Evolutionary conservation across 37 sponge, comb jelly and placozoan species (phyloP), one percentile per base, ranked within the genome.

Genomic region (Aphrocallistes beatrix): DNA sequence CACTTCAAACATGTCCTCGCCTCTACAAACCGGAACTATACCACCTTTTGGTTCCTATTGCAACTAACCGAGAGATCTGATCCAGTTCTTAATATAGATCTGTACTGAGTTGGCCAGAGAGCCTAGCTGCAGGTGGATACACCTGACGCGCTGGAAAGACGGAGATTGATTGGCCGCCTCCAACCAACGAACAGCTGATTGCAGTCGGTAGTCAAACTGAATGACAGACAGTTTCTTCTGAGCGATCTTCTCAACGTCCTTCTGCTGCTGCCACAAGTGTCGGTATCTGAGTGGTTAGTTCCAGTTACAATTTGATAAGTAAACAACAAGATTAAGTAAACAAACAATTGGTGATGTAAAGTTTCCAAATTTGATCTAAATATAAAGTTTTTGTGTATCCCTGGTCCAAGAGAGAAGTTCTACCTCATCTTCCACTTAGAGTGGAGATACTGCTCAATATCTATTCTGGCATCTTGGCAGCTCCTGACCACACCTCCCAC

Each of bases 81-180:
- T 93, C 99, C 99, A 98, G 38, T 85, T 69, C 36, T 91, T 87
- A 37, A 96, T 94, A 83, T 87, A 92, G n/a, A 89, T 90, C 75
- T 90, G 89, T 39, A 98, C 87, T 32, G 91, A 81, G 13, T 81
- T 51, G 51, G 93, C 89, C 19, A 98, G 90, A 36, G 94, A 94
- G n/a, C 86, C 92, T 82, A 96, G 84, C 39, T 95, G 90, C 13
- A 95, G 88, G 51, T 88, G 89, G 37, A 94, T 87, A 84, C 92
- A 95, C 51, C 75, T 60, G 8, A 60, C n/a, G 28, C 83, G 83
- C 28, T 60, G 75, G 34, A 60, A 60, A 19, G 6, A 19, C n/a
- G 75, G 75, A 3, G 75, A 60, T 13, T 60, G 75, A 60, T 60
- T 60, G 75, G 75, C 75, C n/a, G 75, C 75, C 75, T 60, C 75